phyloP scores from a whole-genome alignment of 2,113 vertebrate species.

The Rallus limicola region DNA sequence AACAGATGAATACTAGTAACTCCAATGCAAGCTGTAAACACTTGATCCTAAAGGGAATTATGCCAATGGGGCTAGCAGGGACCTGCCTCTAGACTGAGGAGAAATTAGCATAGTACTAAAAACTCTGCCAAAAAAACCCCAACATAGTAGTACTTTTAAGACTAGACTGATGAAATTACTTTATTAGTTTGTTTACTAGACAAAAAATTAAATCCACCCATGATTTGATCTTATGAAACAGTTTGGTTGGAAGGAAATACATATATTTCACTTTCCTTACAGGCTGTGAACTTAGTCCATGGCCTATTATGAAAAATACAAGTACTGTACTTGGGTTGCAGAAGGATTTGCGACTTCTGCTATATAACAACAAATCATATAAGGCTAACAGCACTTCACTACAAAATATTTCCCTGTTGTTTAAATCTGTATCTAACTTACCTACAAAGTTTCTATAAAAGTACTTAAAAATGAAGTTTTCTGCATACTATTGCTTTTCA shows the following conservation, averaged over 20 bases:
- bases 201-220: neutral
- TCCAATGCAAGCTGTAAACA: neutral
- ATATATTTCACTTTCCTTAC: neutral
- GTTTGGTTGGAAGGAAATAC: neutral
- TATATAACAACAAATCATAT: neutral
- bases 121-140: neutral
- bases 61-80: too few species aligned
- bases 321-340: neutral
- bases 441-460: neutral
- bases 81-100: neutral
- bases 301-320: neutral
- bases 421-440: neutral
- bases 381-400: neutral
- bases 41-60: neutral
- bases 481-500: neutral
- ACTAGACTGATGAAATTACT: neutral
- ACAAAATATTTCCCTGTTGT: neutral
- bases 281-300: neutral
- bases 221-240: neutral
- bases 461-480: neutral
- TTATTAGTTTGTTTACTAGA: neutral
- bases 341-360: neutral
- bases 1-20: neutral
- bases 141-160: neutral
- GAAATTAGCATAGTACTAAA: neutral